Conservation (phyloP, 2,797 vertebrate species). For the Rhincodon typus region DNA sequence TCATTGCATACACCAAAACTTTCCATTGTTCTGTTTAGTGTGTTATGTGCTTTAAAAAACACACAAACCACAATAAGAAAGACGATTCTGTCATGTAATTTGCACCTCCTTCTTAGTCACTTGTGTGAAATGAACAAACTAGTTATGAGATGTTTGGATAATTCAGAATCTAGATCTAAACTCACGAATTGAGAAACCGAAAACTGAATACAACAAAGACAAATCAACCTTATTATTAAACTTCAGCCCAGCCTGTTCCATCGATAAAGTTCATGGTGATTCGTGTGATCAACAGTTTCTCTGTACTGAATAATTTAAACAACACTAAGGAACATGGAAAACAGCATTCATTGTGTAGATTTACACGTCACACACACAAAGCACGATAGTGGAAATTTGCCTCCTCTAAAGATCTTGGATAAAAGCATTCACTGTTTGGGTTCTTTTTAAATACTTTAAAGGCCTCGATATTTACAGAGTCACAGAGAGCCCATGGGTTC, state of each 20-base stretch:
- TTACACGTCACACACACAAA: not conserved
- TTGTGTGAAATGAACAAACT: not conserved
- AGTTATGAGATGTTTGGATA: not conserved
- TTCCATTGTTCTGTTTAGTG: not conserved
- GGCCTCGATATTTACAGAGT: too few relatives aligned
- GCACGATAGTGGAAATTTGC: not conserved
- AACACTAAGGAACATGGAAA: not conserved
- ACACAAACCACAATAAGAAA: not conserved
- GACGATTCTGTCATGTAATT: not conserved
- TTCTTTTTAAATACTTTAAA: not conserved
- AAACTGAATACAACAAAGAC: not conserved
- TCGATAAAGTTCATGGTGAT: not conserved
- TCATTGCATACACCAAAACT: not conserved
- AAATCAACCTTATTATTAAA: not conserved
- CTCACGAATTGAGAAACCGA: not conserved
- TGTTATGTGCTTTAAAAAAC: not conserved
- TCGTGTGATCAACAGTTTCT: not conserved
- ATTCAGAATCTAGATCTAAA: not conserved
- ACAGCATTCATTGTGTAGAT: not conserved
- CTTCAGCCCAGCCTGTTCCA: not conserved
- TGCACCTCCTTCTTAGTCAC: not conserved
- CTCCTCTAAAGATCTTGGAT: not conserved
- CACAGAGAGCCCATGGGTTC: too few relatives aligned
- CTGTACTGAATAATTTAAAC: not conserved
- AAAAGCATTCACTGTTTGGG: not conserved